A percentile compares a stretch with the other conserved stretches of the same genome.
Evolutionary conservation across 2,888 invertebrate genomes (phyloP).

Genomic region (Nemotelus pantherinus): DNA sequence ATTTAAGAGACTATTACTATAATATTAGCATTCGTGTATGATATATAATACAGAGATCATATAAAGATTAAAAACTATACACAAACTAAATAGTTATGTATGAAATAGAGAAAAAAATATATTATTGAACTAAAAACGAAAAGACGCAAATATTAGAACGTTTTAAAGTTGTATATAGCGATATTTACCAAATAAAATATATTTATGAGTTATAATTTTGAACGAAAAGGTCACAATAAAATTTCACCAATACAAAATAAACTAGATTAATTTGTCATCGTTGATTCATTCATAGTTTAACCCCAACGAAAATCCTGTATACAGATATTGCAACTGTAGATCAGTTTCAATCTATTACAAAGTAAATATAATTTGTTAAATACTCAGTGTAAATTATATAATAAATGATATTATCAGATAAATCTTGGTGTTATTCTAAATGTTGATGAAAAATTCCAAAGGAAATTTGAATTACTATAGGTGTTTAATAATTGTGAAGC

Average conservation of each 20-base stretch:
- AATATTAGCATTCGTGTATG: background rate
- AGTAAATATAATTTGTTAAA: no score
- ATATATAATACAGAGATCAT: slow-evolving; percentile 21
- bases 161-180: slow-evolving; percentile 36
- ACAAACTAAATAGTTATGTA: background rate
- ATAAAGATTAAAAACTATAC: background rate
- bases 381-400: background rate
- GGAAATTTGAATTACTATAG: background rate
- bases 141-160: slow-evolving; percentile 38
- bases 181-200: no score
- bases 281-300: no score
- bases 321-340: no score
- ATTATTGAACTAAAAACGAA: no score
- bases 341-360: no score
- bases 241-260: no score
- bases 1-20: slow-evolving; percentile 24
- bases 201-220: no score
- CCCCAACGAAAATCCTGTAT: no score
- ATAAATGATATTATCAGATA: background rate
- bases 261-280: no score
- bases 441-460: slow-evolving; percentile 26
- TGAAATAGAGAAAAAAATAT: no score
- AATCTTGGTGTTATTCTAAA: slow-evolving; percentile 48
- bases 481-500: background rate
- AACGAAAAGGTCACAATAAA: no score